phyloP scores from a whole-genome alignment of 2,797 vertebrate species.

The Remorina albescens region DNA sequence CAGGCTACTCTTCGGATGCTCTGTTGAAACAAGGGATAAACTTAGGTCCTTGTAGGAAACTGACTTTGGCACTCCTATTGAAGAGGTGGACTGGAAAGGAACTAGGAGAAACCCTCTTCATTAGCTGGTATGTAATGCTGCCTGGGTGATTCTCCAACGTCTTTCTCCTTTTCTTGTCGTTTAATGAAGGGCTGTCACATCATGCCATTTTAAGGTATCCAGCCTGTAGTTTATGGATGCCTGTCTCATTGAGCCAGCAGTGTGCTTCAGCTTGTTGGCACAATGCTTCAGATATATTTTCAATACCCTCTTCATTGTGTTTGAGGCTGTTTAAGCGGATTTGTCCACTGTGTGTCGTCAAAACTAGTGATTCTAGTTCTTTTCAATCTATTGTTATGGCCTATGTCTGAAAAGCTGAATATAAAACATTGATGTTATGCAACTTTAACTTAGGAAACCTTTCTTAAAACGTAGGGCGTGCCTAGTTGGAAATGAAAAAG shows the following conservation, averaged over 20 bases:
- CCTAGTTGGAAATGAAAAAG: too few species aligned
- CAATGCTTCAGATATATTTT: not conserved
- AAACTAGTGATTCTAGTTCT: too few species aligned
- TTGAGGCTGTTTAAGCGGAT: not conserved
- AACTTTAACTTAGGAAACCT: too few species aligned
- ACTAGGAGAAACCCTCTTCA: not conserved
- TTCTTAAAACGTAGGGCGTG: too few species aligned
- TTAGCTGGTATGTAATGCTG: not conserved
- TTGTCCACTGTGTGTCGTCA: too few species aligned
- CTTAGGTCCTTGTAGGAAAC: not conserved
- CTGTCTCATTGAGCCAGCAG: not conserved
- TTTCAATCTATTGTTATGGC: too few species aligned
- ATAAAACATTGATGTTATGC: too few species aligned
- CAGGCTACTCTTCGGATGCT: not conserved
- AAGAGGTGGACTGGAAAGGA: not conserved
- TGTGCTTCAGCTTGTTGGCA: not conserved
- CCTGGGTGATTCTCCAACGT: not conserved
- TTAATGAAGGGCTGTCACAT: not conserved
- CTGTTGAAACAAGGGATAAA: not conserved
- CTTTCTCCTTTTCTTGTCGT: not conserved
- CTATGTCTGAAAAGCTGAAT: too few species aligned
- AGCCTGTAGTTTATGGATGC: not conserved
- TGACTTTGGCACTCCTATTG: not conserved
- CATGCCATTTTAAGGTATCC: not conserved
- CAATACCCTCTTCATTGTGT: not conserved